These are phyloP conservation scores for Petroica traversi DNA, from an alignment of 2,113 vertebrate species.

Conservation along the genomic window DNA sequence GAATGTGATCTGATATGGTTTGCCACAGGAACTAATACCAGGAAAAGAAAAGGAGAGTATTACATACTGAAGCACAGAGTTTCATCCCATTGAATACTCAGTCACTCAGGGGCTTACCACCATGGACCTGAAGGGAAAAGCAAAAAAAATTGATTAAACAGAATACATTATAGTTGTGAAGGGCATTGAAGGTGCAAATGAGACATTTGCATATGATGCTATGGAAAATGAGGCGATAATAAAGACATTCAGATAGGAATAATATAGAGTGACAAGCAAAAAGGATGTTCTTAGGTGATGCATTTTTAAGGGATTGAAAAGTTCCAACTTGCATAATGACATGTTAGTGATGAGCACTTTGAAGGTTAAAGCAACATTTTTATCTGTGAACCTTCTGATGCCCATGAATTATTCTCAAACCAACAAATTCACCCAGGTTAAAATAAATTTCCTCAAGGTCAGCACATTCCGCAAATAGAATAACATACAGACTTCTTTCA, in stretches of 20 bases:
- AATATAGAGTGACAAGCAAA: constrained; percentile 50
- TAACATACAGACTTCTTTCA: neutral
- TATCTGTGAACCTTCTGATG: constrained; percentile 5
- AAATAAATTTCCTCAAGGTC: constrained; percentile 35
- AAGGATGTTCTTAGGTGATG: constrained; percentile 18
- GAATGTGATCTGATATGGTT: neutral
- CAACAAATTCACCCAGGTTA: constrained; percentile 26
- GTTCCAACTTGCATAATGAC: constrained; percentile 32
- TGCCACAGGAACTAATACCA: neutral
- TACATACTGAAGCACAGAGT: neutral
- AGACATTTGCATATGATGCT: constrained; percentile 14
- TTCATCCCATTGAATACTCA: neutral
- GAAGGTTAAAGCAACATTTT: constrained; percentile 41
- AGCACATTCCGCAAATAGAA: constrained; percentile 5
- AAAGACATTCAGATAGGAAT: constrained; percentile 29
- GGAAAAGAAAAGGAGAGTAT: neutral
- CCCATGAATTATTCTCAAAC: constrained; percentile 17
- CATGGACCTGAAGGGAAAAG: neutral
- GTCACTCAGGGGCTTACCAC: neutral
- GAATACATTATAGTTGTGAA: constrained; percentile 34
- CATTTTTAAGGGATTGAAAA: constrained; percentile 44
- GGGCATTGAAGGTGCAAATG: neutral
- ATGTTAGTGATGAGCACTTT: constrained; percentile 7
- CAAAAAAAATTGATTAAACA: constrained; percentile 8
- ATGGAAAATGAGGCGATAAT: constrained; percentile 42